Base-by-base conservation (phyloP, 2,113 vertebrate species). In the Anarhynchus alexandrinus region DNA sequence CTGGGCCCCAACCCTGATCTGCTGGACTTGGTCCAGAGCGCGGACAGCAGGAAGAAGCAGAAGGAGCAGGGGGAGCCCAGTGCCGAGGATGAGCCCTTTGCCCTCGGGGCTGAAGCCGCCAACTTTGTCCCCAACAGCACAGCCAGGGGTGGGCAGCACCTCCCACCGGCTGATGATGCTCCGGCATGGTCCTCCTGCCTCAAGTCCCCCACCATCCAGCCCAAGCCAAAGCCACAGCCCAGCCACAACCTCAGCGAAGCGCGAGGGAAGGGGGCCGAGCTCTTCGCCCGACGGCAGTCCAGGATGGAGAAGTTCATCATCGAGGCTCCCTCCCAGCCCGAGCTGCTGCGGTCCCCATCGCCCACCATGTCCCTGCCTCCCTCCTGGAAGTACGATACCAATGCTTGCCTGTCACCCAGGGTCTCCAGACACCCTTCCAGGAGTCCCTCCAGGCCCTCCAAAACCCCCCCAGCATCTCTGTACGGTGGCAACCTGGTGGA, bases 311-410 rank as follows among this genome's bases (percentile, higher is more conserved):
- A 99, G 86, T 99, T 98, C 4, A 97, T 99, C 20, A 95, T 99
- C 1, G 99, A 99, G 93, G 98, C 98, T 11, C 96, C 98, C 10
- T 97, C 98, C 15, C 92, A 96, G 34, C 38, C 97, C 0, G 97
- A 97, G 17, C 94, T 98, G 84, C 96, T 97, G 58, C 98, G 99
- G 83, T 99, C 98, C 88, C 99, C 99, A 0, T 99, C 99, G 0
- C 99, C 99, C 30, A 99, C 99, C 6, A 99, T 99, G 98, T 99
- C 99, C 84, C 97, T 99, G 96, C 99, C 99, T 86, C 99, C 99
- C 2, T 99, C 99, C 92, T 99, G 99, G 99, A 99, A 99, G 67
- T 99, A 99, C 9, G 98, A 98, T 7, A 97, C 98, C 25, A 99
- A 97, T 5, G 98, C 98, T 95, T 99, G 98, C 6, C 92, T 96